Evolutionary conservation across 2,888 invertebrate species (phyloP), one percentile per base, ranked within the genome.

Genomic region (Nomada hirtipes): DNA sequence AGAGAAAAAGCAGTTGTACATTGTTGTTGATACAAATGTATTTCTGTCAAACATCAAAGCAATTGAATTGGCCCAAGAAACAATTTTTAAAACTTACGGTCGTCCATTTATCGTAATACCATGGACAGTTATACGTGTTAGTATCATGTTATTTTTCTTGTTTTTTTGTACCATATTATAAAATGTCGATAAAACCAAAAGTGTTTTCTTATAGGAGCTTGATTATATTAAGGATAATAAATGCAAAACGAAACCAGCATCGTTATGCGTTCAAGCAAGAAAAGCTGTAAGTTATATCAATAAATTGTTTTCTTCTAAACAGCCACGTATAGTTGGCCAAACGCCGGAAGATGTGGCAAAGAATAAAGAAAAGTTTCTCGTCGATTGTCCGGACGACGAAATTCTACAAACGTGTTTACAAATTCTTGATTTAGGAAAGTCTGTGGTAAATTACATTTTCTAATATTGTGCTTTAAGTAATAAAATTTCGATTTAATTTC

Each of bases 341-440:
- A 92, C 91, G 4, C 90, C 91, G 20, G 86, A 84, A 67, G 93
- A 93, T 15, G 91, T 91, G 29, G 70, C 79, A 20, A 83, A 82
- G 60, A 93, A 93, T 77, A 91, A 89, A 82, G 64, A 86, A 52
- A 88, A 84, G 79, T 93, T 91, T 75, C 78, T 76, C 0, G 50
- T 84, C 0, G 92, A 92, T 50, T 93, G 92, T 83, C 94, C 94
- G 64, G 95, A 95, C 89, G 95, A 95, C 82, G 91, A 93, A 68
- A 94, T 95, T 71, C 85, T 95, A 29, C 94, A 94, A 83, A 94
- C 94, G 52, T 94, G 94, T 85, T 83, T 94, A 59, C 94, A 94
- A 85, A 93, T 94, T 75, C 90, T 89, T 15, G 83, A 90, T 20
- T 88, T 89, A 29, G 84, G 88, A 82, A 91, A 91, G 60, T 84